These are phyloP conservation scores for Spilosoma lubricipeda DNA, from an alignment of 2,888 invertebrate genomes.

Conservation along the genomic window DNA sequence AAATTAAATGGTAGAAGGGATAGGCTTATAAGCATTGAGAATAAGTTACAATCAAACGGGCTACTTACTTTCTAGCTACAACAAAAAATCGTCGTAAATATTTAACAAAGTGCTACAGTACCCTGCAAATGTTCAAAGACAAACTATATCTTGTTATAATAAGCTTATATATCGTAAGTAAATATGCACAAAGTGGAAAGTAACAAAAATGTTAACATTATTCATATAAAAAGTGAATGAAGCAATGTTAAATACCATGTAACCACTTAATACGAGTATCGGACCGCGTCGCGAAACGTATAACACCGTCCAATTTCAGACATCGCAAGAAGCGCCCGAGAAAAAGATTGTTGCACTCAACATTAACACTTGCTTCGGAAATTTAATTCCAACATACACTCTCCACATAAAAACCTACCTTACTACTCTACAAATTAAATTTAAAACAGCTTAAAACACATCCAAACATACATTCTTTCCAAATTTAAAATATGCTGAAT, in stretches of 20 bases:
- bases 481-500: conserved; percentile 71
- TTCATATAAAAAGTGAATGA: conserved; percentile 49
- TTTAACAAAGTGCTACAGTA: no score
- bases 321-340: conserved; percentile 64
- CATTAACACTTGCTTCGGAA: conserved; percentile 76
- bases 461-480: conserved; percentile 63
- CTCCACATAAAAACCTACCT: conserved; percentile 40
- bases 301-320: conserved; percentile 70
- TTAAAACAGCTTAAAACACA: conserved; percentile 35
- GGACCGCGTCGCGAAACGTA: conserved; percentile 62
- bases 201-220: conserved; percentile 39
- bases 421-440: conserved; percentile 14
- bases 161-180: neutral
- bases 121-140: no score
- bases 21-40: neutral
- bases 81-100: neutral
- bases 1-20: no score
- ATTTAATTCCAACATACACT: conserved; percentile 65
- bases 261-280: conserved; percentile 68
- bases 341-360: conserved; percentile 76
- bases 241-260: conserved; percentile 57
- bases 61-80: neutral
- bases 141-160: no score
- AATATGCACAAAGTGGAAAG: conserved; percentile 13
- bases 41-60: neutral